Percentiles rank a stretch among this genome's conserved stretches.
Conservation (phyloP, 1,140 invertebrate genomes). For the Bombus breviceps region DNA sequence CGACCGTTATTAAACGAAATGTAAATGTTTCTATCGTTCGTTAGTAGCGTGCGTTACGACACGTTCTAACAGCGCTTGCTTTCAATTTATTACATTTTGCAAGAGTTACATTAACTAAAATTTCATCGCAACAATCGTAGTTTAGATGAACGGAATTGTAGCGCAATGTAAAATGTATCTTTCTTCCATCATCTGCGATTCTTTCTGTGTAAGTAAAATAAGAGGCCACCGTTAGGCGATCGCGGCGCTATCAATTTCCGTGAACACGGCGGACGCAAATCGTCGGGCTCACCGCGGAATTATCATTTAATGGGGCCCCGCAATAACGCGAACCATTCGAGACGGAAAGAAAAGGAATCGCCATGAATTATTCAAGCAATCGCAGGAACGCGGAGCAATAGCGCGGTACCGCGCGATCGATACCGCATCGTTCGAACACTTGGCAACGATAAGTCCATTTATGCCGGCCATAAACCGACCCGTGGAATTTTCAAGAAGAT, state of each 20-base stretch:
- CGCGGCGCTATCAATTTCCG: slow-evolving; percentile 29
- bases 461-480: slow-evolving; percentile 44
- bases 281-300: slow-evolving; percentile 22
- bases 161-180: background rate
- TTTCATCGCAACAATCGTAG: background rate
- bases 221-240: slow-evolving; percentile 5
- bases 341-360: slow-evolving; percentile 32
- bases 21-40: slow-evolving; percentile 20
- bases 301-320: slow-evolving; percentile 41
- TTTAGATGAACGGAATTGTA: background rate
- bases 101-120: background rate
- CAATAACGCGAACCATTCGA: slow-evolving; percentile 15
- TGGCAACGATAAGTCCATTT: slow-evolving; percentile 52
- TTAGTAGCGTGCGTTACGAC: background rate
- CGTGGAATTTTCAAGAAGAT: slow-evolving; percentile 52
- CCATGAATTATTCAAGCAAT: slow-evolving; percentile 55
- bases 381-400: slow-evolving; percentile 48
- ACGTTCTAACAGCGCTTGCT: background rate
- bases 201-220: background rate
- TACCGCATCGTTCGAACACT: slow-evolving; percentile 48
- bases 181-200: too few relatives aligned
- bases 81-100: slow-evolving; percentile 2
- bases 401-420: slow-evolving; percentile 39
- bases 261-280: background rate
- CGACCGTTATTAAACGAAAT: background rate